Base-by-base conservation (phyloP, 64 coral and sea anemone genomes). In the Catalaphyllia jardinei region DNA sequence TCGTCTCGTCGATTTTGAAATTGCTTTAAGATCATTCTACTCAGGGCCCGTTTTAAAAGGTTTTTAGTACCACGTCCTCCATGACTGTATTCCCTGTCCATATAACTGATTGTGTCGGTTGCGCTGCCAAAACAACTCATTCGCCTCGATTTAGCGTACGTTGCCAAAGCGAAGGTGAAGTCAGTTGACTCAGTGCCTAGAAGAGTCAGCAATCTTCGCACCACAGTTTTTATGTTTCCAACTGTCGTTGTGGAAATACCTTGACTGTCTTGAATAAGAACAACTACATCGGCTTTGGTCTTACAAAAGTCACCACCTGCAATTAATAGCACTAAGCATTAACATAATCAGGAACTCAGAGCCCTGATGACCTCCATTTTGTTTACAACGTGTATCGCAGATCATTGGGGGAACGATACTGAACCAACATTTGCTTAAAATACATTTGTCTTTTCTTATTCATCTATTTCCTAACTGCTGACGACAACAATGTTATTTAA, bases 211-310 rank as follows among this genome's bases (percentile, higher is more conserved):
- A 82, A 28, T 24, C 31, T 39, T 82, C 55, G 22, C 14, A 82
- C 79, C 16, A 62, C 24, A 2, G 11, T 29, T 82, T 82, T 15
- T 82, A 82, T 65, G 13, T 29, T 82, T 62, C 14, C 4, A 82
- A 60, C 10, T 27, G 30, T 82, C 25, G 11, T 10, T 29, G 16
- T 20, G 52, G 79, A 82, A 62, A 82, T 82, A 62, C 9, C 12
- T 27, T 29, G 55, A 62, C 79, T 82, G 79, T 82, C 79, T 82
- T 82, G 79, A 62, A 82, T 62, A 54, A 82, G 24, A 20, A 82
- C 31, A 14, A 62, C 27, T 13, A 82, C 79, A 82, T 82, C 79
- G 24, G 79, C 79, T 18, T 82, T 82, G 28, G 14, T 60, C 10
- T 60, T 60, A 24, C 79, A 60, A 2, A 16, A 60, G 9, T 9